A percentile compares a stretch with the other conserved stretches of the same genome.
phyloP scores from a whole-genome alignment of 2,888 invertebrate genomes.

The Nymphalis c-album region DNA sequence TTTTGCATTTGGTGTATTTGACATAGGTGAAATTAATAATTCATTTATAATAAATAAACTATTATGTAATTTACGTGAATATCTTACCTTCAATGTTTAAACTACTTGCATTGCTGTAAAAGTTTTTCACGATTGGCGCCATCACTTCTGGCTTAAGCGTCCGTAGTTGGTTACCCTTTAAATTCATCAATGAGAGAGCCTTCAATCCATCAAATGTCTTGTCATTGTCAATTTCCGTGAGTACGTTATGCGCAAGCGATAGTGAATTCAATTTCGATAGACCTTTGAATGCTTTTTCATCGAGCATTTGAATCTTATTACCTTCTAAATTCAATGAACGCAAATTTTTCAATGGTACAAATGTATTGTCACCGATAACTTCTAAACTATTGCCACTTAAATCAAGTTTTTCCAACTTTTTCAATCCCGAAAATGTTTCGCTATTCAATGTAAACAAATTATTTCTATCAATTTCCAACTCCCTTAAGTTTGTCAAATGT shows the following conservation, averaged over 20 bases:
- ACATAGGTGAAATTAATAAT: too few relatives aligned
- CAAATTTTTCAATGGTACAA: conserved; percentile 69
- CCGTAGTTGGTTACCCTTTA: conserved; percentile 64
- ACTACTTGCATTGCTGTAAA: conserved; percentile 53
- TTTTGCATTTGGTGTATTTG: too few relatives aligned
- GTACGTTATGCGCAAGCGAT: conserved; percentile 63
- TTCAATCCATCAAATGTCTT: conserved; percentile 60
- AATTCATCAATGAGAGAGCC: conserved; percentile 55
- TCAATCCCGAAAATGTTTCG: conserved; percentile 88
- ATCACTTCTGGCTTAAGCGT: conserved; percentile 59
- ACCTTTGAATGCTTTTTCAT: conserved; percentile 70
- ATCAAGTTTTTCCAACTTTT: conserved; percentile 85
- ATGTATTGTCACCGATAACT: conserved; percentile 89
- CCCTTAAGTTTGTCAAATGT: conserved; percentile 84
- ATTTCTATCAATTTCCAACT: conserved; percentile 89
- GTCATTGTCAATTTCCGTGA: conserved; percentile 57
- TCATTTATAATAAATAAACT: background rate
- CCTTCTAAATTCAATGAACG: conserved; percentile 62
- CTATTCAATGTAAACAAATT: conserved; percentile 86
- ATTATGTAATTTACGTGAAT: too few relatives aligned
- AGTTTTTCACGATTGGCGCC: conserved; percentile 62
- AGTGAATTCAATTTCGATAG: conserved; percentile 55
- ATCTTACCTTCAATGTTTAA: conserved; percentile 68
- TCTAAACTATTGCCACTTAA: conserved; percentile 87
- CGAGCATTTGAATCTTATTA: conserved; percentile 74